A percentile compares a stretch with the other conserved stretches of the same genome.
Evolutionary conservation across 2,888 invertebrate genomes (phyloP).

Genomic region (Polietes domitor): DNA sequence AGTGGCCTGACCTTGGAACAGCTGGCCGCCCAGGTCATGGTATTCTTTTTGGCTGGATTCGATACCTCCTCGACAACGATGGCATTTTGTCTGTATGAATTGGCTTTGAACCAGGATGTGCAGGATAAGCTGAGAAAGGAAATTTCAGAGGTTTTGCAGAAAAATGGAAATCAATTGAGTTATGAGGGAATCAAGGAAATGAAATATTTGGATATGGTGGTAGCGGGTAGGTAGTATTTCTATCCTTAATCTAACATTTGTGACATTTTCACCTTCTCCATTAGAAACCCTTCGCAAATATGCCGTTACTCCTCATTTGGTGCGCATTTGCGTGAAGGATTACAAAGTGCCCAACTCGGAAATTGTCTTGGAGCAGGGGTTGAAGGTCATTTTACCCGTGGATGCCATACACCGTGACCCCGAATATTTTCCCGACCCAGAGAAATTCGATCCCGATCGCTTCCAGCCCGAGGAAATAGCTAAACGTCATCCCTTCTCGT

Average conservation of each 20-base stretch:
- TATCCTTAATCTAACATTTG: no score
- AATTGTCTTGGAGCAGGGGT: constrained; percentile 82
- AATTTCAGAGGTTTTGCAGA: constrained; percentile 76
- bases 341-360: constrained; percentile 81
- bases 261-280: not conserved
- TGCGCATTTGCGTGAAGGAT: constrained; percentile 82
- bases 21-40: constrained; percentile 82
- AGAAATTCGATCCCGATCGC: constrained; percentile 84
- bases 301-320: constrained; percentile 82
- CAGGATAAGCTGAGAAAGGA: constrained; percentile 81
- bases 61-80: constrained; percentile 82
- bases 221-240: constrained; percentile 71
- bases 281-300: constrained; percentile 82
- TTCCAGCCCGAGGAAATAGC: constrained; percentile 83
- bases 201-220: constrained; percentile 81
- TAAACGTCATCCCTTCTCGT: constrained; percentile 80
- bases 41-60: constrained; percentile 83
- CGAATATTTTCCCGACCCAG: constrained; percentile 83
- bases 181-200: constrained; percentile 81
- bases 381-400: constrained; percentile 82
- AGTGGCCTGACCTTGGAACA: constrained; percentile 78
- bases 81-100: constrained; percentile 82
- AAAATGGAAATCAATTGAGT: constrained; percentile 78
- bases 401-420: constrained; percentile 84
- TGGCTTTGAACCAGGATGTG: constrained; percentile 81